These are phyloP conservation scores for Gorilla gorilla DNA, from an alignment of 2,113 vertebrate species.

Conservation along the genomic window DNA sequence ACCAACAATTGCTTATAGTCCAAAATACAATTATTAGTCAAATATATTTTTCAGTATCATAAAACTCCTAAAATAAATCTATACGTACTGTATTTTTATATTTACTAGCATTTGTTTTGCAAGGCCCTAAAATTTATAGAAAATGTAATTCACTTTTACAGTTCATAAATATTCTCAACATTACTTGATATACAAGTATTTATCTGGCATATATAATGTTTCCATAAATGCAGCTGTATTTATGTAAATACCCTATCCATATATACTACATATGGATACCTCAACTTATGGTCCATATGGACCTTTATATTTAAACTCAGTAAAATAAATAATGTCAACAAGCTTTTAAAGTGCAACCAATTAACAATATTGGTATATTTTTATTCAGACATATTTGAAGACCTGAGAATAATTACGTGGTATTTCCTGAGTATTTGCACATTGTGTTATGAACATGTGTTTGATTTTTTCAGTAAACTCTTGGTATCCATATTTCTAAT, in stretches of 20 bases:
- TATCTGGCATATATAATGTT: neutral
- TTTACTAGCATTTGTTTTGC: slow-evolving; percentile 15
- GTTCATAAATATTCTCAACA: neutral
- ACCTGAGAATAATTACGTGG: neutral
- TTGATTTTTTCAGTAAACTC: slow-evolving; percentile 47
- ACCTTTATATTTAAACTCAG: neutral
- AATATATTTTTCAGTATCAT: neutral
- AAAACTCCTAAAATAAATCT: slow-evolving; percentile 6
- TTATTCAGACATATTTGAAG: slow-evolving; percentile 30
- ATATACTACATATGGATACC: neutral
- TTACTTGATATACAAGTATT: neutral
- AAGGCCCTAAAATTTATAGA: slow-evolving; percentile 20
- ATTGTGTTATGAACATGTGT: neutral
- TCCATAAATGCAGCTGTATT: neutral
- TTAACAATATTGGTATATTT: neutral
- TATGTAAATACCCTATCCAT: neutral
- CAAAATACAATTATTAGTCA: neutral
- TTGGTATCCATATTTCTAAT: neutral
- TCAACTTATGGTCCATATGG: neutral
- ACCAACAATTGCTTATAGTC: neutral
- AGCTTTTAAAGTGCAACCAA: slow-evolving; percentile 3
- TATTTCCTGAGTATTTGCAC: neutral
- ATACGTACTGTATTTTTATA: neutral
- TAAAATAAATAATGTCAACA: neutral
- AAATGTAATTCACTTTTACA: neutral